Percentiles rank a stretch among this genome's conserved stretches.
Evolutionary conservation across 1,140 invertebrate genomes (phyloP).

Genomic region (Drosophila burlai): DNA sequence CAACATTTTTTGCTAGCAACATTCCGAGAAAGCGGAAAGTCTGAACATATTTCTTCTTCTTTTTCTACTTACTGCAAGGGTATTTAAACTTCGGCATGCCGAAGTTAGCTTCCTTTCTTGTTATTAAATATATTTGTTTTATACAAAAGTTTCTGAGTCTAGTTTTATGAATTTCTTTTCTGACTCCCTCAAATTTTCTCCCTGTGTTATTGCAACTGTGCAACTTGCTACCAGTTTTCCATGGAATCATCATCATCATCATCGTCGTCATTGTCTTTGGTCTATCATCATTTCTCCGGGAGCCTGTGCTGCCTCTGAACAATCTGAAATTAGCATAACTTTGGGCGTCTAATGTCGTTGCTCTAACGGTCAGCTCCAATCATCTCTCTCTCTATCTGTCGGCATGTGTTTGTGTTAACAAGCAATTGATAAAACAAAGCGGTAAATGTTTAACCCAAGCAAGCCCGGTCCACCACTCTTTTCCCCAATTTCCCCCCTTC

Average conservation of each 20-base stretch:
- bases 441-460: conserved; percentile 50
- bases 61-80: too few species aligned
- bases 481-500: not conserved
- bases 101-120: too few species aligned
- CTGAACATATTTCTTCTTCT: too few species aligned
- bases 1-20: too few species aligned
- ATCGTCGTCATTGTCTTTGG: conserved; percentile 32
- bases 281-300: conserved; percentile 31
- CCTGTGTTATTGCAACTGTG: conserved; percentile 11
- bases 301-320: conserved; percentile 23
- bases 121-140: too few species aligned
- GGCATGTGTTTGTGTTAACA: conserved; percentile 52
- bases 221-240: conserved; percentile 55
- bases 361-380: conserved; percentile 59
- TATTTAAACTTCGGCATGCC: too few species aligned
- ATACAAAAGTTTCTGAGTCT: too few species aligned
- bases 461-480: not conserved
- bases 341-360: conserved; percentile 53
- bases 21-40: too few species aligned
- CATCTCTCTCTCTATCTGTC: conserved; percentile 15
- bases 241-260: conserved; percentile 43
- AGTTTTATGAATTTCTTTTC: too few species aligned
- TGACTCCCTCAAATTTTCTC: not conserved
- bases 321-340: conserved; percentile 61
- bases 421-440: conserved; percentile 65